Base-by-base conservation (phyloP, 1,140 invertebrate genomes). In the Ylistrum balloti region DNA sequence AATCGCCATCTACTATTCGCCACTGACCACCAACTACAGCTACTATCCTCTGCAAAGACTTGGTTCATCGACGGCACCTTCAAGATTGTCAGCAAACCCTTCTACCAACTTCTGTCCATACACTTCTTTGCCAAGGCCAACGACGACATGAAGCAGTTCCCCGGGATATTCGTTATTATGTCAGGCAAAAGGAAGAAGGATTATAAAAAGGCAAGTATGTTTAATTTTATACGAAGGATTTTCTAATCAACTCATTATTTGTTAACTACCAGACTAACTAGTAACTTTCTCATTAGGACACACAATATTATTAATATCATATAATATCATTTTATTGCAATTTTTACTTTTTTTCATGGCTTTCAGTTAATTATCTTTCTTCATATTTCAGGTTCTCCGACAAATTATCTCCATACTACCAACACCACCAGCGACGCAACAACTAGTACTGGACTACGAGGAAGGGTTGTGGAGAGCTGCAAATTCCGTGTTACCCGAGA, bases 51-150 rank as follows among this genome's bases (percentile, higher is more conserved):
- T 5, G 33, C 91, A 0, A 91, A 85, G 85, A 11, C 86, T 5
- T 91, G 91, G 91, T 89, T 89, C 17, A 89, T 88, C 41, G 88
- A 88, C 35, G 45, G 88, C 15, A 74, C 88, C 0, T 74, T 88
- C 88, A 88, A 88, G 48, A 85, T 88, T 13, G 48, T 88, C 13
- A 74, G 45, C 45, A 88, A 34, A 34, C 88, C 88, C 22, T 85
- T 88, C 32, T 13, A 9, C 3, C 88, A 88, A n/a, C 45, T 88
- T n/a, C 88, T 88, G 10, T 74, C 45, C 2, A 88, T 88, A 45
- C 88, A 88, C 88, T 88, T 85, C 48, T 88, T 88, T 22, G 48
- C 38, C 33, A 45, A 45, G 28, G 13, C 28, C 22, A 45, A 88
- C 17, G 35, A 45, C 10, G n/a, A 88, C 33, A 88, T 88, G 33